Evolutionary conservation across 2,113 vertebrate species (phyloP).

Genomic region (Dicaeum eximium): DNA sequence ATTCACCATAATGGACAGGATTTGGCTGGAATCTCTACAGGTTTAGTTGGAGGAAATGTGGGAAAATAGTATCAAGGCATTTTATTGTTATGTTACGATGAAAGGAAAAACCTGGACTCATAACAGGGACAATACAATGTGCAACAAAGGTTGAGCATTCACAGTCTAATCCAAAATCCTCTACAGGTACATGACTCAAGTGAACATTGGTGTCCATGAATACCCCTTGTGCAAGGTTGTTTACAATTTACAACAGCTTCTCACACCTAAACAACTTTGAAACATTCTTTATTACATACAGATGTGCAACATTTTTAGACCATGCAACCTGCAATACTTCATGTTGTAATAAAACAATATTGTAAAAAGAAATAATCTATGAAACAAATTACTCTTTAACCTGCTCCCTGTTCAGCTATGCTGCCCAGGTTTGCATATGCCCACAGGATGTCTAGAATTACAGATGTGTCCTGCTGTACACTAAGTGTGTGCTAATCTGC

Average conservation of each 20-base stretch:
- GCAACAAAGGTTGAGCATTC: background rate
- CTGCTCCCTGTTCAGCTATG: background rate
- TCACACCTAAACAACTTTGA: background rate
- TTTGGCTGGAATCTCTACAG: background rate
- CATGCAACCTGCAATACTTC: background rate
- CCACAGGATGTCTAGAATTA: background rate
- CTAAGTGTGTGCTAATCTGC: background rate
- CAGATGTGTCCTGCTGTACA: background rate
- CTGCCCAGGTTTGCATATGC: background rate
- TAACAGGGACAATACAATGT: background rate
- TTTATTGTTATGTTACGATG: background rate
- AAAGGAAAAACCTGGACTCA: background rate
- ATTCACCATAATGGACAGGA: background rate
- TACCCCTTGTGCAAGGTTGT: background rate
- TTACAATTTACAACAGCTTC: background rate
- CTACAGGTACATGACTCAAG: background rate
- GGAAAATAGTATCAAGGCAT: background rate
- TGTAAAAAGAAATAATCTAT: background rate
- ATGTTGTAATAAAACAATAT: background rate
- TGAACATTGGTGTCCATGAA: background rate
- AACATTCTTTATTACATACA: background rate
- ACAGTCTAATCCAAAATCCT: background rate
- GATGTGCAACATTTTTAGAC: background rate
- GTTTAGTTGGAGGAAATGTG: background rate
- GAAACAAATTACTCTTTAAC: slow-evolving; percentile 7